Evolutionary conservation across 1,140 invertebrate species (phyloP).

Genomic region (Bombus impatiens): DNA sequence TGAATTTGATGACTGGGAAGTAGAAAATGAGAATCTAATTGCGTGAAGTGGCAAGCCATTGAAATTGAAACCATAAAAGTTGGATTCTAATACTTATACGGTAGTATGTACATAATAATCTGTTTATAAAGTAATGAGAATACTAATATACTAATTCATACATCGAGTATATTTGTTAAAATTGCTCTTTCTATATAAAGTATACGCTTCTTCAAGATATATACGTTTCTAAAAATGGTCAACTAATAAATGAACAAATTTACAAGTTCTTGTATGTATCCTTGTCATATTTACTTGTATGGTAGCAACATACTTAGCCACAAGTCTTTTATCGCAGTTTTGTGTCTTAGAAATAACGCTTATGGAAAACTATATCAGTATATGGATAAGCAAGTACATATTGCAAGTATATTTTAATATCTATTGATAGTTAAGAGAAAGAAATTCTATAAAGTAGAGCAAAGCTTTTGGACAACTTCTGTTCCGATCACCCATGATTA

Average conservation of each 20-base stretch:
- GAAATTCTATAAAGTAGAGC: background rate
- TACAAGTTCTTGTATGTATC: background rate
- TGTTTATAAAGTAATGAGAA: background rate
- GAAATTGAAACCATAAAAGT: background rate
- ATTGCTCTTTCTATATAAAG: background rate
- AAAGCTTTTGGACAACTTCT: background rate
- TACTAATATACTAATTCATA: background rate
- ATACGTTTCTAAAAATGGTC: too few relatives aligned
- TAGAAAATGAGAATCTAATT: background rate
- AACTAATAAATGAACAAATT: background rate
- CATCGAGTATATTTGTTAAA: too few relatives aligned
- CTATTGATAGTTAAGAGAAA: too few relatives aligned
- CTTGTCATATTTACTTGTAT: background rate
- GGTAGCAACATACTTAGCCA: background rate
- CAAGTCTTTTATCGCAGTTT: background rate
- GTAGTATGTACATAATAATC: background rate
- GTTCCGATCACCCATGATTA: background rate
- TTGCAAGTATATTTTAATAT: too few relatives aligned
- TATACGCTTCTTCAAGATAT: too few relatives aligned
- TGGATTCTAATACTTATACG: background rate
- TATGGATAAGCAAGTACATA: too few relatives aligned
- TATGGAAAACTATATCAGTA: too few relatives aligned
- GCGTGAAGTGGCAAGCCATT: background rate
- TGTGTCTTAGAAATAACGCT: too few relatives aligned
- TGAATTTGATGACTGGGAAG: background rate